Evolutionary conservation across 2,888 invertebrate species (phyloP).

Genomic region (Drosophila macrothrix): DNA sequence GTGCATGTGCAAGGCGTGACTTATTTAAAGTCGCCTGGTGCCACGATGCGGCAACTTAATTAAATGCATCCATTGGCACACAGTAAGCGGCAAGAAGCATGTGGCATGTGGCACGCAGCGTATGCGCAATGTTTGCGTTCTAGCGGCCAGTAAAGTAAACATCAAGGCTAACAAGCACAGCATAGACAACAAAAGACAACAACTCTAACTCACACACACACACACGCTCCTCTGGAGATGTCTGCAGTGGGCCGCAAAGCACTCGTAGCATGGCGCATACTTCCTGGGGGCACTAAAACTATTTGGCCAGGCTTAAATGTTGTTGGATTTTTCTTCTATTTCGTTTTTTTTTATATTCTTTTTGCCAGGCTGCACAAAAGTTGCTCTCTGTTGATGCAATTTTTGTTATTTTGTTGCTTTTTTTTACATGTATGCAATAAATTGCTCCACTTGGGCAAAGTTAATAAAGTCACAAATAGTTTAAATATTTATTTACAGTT

Average conservation of each 20-base stretch:
- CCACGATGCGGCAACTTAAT: conserved; percentile 54
- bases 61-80: conserved; percentile 50
- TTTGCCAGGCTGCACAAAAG: conserved; percentile 27
- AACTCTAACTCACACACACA: conserved; percentile 9
- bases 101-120: conserved; percentile 39
- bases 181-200: conserved; percentile 16
- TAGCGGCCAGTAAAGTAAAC: conserved; percentile 42
- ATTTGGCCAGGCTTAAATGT: conserved; percentile 54
- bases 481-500: conserved; percentile 78
- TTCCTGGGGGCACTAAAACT: conserved; percentile 34
- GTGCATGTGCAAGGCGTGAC: conserved; percentile 27
- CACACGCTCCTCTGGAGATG: conserved; percentile 5
- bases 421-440: conserved; percentile 68
- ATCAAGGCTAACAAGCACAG: conserved; percentile 43
- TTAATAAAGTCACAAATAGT: conserved; percentile 81
- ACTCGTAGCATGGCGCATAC: conserved; percentile 25
- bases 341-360: conserved; percentile 21
- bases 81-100: background rate
- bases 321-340: conserved; percentile 30
- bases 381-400: conserved; percentile 28
- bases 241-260: conserved; percentile 41
- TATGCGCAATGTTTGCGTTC: conserved; percentile 58
- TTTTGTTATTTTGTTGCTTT: background rate
- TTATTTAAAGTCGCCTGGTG: conserved; percentile 46
- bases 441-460: conserved; percentile 79